phyloP scores from a whole-genome alignment of 2,888 invertebrate genomes.

The Drosophila atroscutellata region DNA sequence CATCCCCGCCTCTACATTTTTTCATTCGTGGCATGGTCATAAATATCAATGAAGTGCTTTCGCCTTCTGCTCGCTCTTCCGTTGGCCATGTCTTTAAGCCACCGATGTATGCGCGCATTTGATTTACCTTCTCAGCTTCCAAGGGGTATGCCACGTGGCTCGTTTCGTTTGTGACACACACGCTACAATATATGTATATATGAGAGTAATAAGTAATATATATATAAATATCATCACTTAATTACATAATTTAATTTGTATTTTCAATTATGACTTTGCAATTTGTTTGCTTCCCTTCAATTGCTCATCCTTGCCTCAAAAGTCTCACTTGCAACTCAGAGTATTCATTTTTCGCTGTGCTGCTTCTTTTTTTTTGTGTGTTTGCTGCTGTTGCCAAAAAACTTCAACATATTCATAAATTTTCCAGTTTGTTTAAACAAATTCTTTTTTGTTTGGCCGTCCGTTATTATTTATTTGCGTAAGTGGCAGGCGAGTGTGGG shows the following conservation, averaged over 20 bases:
- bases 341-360: conserved; percentile 23
- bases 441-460: conserved; percentile 52
- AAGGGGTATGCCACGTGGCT: background rate
- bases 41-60: conserved; percentile 73
- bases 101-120: conserved; percentile 7
- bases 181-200: background rate
- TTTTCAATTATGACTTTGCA: background rate
- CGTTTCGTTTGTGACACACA: background rate
- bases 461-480: conserved; percentile 76
- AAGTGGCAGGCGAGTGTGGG: conserved; percentile 56
- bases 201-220: background rate
- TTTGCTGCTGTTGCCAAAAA: conserved; percentile 37
- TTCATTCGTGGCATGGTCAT: conserved; percentile 33
- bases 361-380: background rate
- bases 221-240: background rate
- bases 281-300: background rate
- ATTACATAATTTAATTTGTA: background rate
- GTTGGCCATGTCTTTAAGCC: conserved; percentile 23
- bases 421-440: conserved; percentile 80
- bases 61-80: conserved; percentile 7
- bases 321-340: background rate
- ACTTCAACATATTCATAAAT: conserved; percentile 79
- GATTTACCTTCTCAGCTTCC: background rate
- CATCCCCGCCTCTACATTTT: background rate
- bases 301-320: background rate